Percentiles rank a stretch among this genome's conserved stretches.
These are phyloP conservation scores for Poeciliopsis retropinna DNA, from an alignment of 2,113 vertebrate species.

Conservation along the genomic window DNA sequence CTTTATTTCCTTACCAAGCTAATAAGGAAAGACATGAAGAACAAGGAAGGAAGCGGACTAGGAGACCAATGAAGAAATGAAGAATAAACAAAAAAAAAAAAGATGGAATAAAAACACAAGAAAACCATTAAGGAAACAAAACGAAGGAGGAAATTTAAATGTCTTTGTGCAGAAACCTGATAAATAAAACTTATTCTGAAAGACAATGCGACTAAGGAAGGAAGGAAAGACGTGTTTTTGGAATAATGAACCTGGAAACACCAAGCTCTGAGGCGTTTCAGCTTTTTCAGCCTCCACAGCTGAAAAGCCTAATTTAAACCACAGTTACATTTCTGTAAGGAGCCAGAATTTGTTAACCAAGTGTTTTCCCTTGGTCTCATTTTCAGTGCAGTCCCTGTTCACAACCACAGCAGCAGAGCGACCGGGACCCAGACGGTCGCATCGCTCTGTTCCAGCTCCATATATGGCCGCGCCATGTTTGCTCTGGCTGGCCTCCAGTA, in stretches of 20 bases:
- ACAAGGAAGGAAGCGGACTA: no score
- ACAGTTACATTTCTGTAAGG: not conserved
- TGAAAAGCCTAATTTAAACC: not conserved
- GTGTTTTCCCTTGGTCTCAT: not conserved
- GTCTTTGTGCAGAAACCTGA: no score
- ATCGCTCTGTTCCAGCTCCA: slow-evolving; percentile 76
- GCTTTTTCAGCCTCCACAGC: not conserved
- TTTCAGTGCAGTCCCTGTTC: not conserved
- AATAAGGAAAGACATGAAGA: no score
- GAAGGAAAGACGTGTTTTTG: no score
- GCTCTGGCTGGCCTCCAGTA: slow-evolving; percentile 76
- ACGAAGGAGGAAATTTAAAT: no score
- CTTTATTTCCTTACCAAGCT: no score
- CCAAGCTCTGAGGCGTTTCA: not conserved
- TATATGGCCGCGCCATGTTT: slow-evolving; percentile 82
- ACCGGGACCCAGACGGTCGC: slow-evolving; percentile 69
- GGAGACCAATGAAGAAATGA: no score
- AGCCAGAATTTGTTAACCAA: not conserved
- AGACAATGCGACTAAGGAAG: no score
- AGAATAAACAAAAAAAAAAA: not conserved
- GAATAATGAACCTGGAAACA: not conserved
- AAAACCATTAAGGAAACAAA: no score
- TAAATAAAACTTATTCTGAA: no score
- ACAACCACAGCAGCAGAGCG: slow-evolving; percentile 24
- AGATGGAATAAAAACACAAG: not conserved